Base-by-base conservation (phyloP, 1,140 invertebrate species). In the Musca domestica region DNA sequence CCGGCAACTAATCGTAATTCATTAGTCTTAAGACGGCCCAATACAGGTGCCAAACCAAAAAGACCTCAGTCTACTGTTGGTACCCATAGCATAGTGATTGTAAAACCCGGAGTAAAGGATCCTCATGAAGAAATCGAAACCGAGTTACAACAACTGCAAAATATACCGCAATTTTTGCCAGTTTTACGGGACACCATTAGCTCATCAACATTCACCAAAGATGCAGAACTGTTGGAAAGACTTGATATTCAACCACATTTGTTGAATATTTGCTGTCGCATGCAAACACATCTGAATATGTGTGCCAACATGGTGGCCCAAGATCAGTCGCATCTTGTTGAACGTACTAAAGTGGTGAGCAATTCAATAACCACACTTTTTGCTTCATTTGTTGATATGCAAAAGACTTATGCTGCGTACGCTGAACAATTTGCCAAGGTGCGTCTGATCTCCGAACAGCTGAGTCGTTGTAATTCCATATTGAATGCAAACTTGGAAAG, bases 111-210 rank as follows among this genome's bases (percentile, higher is more conserved):
- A 0, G 69, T 81, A 17, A 82, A 83, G 5, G 84, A 87, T 70
- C 87, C 80, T 56, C 86, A 85, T 48, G 82, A 86, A 52, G 91
- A 91, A 72, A 89, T 90, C 70, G 94, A 96, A 84, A 88, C 91
- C 2, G 93, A 96, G 76, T 85, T 95, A 52, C 82, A 89, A 15
- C 87, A 90, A 72, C 80, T 97, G 23, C 87, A 90, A 83, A 90
- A 85, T 72, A 94, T 97, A 72, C 95, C 95, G 10, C 92, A 94
- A 81, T 97, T 98, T 81, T 83, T 96, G 61, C 95, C 95, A 1
- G 95, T 98, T 22, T 94, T 98, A 88, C 81, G 93, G 49, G 93
- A 93, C 9, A 94, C 94, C 0, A 81, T 96, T 2, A 95, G 93
- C 69, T 83, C 95, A 52, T 73, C 76, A 15, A 93, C 94, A 0